Evolutionary conservation across 2,888 invertebrate species (phyloP).

Genomic region (Autographa pulchrina): DNA sequence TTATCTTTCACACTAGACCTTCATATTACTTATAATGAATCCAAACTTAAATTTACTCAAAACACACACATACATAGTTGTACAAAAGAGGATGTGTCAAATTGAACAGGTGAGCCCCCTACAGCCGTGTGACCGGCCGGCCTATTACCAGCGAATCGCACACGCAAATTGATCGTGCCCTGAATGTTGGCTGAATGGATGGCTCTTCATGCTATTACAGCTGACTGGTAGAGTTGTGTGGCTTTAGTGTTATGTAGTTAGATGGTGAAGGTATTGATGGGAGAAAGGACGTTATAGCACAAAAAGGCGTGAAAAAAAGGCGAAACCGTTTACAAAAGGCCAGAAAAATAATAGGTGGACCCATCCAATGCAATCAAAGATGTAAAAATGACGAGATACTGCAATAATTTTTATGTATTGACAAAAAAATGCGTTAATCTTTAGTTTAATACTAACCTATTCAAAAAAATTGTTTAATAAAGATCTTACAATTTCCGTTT

Average conservation of each 20-base stretch:
- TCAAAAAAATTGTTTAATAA: too few species aligned
- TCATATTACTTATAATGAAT: not conserved
- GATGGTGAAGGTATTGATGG: not conserved
- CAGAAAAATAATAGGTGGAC: too few species aligned
- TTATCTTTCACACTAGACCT: too few species aligned
- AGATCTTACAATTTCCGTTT: too few species aligned
- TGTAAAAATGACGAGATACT: too few species aligned
- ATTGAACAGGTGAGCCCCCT: slow-evolving; percentile 78
- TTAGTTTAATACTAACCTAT: too few species aligned
- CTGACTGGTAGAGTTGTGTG: not conserved
- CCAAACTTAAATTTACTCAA: not conserved
- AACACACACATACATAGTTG: not conserved
- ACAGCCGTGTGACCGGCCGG: slow-evolving; percentile 68
- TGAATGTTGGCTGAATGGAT: slow-evolving; percentile 34
- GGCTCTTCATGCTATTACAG: slow-evolving; percentile 18
- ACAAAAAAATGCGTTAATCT: too few species aligned
- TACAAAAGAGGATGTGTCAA: slow-evolving; percentile 72
- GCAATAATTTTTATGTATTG: too few species aligned
- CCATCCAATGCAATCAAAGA: not conserved
- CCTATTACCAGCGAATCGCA: slow-evolving; percentile 49
- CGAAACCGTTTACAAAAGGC: too few species aligned
- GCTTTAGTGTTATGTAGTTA: not conserved
- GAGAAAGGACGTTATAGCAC: not conserved
- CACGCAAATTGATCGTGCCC: slow-evolving; percentile 56
- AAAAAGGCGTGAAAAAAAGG: too few species aligned